Percentiles rank a stretch among this genome's conserved stretches.
These are phyloP conservation scores for Onychomys torridus DNA, from an alignment of 2,797 vertebrate species.

Conservation along the genomic window DNA sequence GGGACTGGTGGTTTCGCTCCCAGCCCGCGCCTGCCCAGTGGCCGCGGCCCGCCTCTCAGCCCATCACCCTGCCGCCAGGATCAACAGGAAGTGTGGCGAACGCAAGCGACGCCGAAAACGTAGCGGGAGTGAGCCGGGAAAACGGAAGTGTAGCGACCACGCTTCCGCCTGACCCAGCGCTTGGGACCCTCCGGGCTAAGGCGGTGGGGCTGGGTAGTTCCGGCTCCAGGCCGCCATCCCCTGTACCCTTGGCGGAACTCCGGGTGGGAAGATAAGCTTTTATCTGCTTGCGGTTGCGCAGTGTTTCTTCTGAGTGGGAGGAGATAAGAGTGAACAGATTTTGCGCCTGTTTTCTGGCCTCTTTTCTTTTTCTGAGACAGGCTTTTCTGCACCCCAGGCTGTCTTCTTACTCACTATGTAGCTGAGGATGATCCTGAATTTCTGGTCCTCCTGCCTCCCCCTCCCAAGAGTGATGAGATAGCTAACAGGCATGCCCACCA, in stretches of 20 bases:
- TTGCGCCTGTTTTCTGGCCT: neutral
- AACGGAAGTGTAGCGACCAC: constrained; percentile 68
- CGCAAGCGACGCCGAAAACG: constrained; percentile 7
- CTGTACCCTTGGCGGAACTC: rapidly evolving
- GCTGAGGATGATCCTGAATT: neutral
- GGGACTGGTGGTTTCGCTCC: neutral
- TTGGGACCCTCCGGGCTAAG: neutral
- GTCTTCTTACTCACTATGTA: neutral
- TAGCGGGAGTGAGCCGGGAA: neutral
- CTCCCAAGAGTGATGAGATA: neutral
- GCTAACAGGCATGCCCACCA: neutral
- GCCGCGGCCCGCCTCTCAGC: neutral
- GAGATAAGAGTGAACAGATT: neutral
- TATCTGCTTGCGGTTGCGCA: neutral
- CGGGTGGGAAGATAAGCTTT: neutral
- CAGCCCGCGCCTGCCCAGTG: constrained; percentile 17
- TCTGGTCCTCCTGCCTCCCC: neutral
- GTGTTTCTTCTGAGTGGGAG: neutral
- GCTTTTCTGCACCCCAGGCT: neutral
- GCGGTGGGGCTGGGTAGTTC: neutral
- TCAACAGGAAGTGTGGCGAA: constrained; percentile 81
- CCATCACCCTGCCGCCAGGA: neutral
- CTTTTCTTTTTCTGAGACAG: neutral
- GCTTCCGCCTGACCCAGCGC: neutral
- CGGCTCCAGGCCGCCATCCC: rapidly evolving